Conservation (phyloP, 2,888 invertebrate genomes). For the Melipona bicolor region DNA sequence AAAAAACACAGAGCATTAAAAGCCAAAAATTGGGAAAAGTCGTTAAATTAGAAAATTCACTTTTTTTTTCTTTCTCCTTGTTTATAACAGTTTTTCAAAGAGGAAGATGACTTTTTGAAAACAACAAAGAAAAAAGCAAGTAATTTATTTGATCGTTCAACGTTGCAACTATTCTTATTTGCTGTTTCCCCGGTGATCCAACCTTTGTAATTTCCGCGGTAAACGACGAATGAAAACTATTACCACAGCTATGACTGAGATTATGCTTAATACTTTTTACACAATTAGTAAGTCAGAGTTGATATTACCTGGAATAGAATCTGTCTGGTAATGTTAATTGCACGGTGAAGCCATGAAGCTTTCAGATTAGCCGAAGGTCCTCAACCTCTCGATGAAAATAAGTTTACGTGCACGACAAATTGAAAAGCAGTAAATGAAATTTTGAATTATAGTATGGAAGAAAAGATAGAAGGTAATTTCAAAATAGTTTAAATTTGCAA, state of each 20-base stretch:
- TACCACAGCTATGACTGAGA: constrained; percentile 54
- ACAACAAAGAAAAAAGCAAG: not conserved
- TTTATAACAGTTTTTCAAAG: not conserved
- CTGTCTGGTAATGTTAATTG: constrained; percentile 35
- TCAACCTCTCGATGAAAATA: constrained; percentile 1
- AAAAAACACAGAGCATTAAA: too few relatives aligned
- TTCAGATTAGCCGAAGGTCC: constrained; percentile 8
- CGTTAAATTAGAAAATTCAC: too few relatives aligned
- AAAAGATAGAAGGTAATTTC: too few relatives aligned
- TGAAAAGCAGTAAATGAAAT: not conserved
- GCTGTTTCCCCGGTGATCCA: constrained; percentile 27
- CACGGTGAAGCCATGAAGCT: not conserved
- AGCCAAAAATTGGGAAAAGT: too few relatives aligned
- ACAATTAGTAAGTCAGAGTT: constrained; percentile 48
- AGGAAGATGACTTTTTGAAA: not conserved
- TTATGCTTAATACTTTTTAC: constrained; percentile 60
- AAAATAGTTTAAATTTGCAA: too few relatives aligned
- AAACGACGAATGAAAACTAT: constrained; percentile 61
- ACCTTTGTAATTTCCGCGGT: constrained; percentile 39
- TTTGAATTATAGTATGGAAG: too few relatives aligned
- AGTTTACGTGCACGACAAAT: not conserved
- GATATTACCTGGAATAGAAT: constrained; percentile 40
- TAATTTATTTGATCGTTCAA: constrained; percentile 8
- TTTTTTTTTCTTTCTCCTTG: too few relatives aligned
- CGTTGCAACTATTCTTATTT: constrained; percentile 4